Evolutionary conservation across 2,797 vertebrate species (phyloP), one percentile per base, ranked within the genome.

Genomic region (Nothura maculosa): DNA sequence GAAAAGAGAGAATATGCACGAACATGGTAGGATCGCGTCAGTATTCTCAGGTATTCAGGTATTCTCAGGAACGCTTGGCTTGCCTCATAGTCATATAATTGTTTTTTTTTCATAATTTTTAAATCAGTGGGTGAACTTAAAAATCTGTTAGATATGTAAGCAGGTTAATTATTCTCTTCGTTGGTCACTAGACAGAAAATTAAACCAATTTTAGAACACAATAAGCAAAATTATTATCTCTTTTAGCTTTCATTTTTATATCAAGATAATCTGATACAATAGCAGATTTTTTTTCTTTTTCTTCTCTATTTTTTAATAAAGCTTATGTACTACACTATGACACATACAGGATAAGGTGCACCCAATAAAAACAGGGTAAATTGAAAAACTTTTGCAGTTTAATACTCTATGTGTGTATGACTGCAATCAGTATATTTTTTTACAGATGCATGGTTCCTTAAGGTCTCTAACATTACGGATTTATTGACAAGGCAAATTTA

Each of bases 181-280:
- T 10, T 32, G 27, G 12, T 80, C 9, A 25, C 27, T 75, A 7
- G 16, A 75, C 17, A 21, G 18, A 67, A 55, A 87, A 63, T 57
- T 34, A 74, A 63, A 19, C 2, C 80, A 61, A 57, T 57, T 88
- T 76, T 64, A 75, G 19, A 74, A 45, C 1, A 68, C 6, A 85
- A 38, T 11, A 24, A 42, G 22, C 28, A 66, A 64, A 86, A 72
- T 38, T 10, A 10, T 9, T 64, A 63, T 61, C 54, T 74, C 47
- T 96, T 92, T 89, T 48, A 67, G 16, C 15, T 66, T 38, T 72
- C 81, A 22, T 69, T 94, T 69, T 78, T 70, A 61, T 25, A 83
- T 40, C 15, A 7, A 40, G 32, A 62, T 30, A 79, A 87, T 95
- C 91, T 64, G 20, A 28, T 47, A 47, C 68, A 85, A 76, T 0